Evolutionary conservation across 2,888 invertebrate species (phyloP).

Genomic region (Eristalis tenax): DNA sequence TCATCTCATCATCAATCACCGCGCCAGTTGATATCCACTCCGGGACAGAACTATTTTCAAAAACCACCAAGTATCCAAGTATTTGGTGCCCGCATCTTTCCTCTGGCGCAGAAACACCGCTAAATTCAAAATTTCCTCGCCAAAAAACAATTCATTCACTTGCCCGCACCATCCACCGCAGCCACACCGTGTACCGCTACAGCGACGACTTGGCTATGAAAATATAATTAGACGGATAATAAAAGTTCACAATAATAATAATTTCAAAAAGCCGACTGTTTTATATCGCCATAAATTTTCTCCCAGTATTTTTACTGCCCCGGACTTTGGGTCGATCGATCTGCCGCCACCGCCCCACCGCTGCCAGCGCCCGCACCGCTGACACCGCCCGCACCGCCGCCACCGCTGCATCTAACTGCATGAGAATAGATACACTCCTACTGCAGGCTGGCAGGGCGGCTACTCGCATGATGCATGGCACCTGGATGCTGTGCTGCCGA

Average conservation of each 20-base stretch:
- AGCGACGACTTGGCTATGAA: conserved; percentile 49
- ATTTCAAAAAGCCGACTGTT: conserved; percentile 67
- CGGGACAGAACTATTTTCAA: conserved; percentile 31
- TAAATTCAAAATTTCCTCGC: conserved; percentile 13
- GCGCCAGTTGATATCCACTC: not conserved
- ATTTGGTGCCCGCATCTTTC: not conserved
- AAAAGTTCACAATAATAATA: conserved; percentile 68
- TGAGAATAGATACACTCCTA: conserved; percentile 15
- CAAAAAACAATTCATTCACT: not conserved
- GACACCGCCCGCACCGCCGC: too few species aligned
- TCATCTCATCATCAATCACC: conserved; percentile 66
- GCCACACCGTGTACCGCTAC: conserved; percentile 15
- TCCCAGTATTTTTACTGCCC: conserved; percentile 44
- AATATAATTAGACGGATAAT: conserved; percentile 70
- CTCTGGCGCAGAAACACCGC: not conserved
- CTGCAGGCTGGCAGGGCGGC: conserved; percentile 8
- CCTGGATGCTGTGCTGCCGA: conserved; percentile 12
- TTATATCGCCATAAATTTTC: conserved; percentile 66
- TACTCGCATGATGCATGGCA: conserved; percentile 10
- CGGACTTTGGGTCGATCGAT: conserved; percentile 51
- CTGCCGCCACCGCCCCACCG: not conserved
- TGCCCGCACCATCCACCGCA: too few species aligned
- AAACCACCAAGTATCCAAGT: conserved; percentile 21
- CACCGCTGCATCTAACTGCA: not conserved
- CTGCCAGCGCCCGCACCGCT: too few species aligned